Evolutionary conservation across 2,888 invertebrate genomes (phyloP), one percentile per base, ranked within the genome.

Genomic region (Thalpophila matura): DNA sequence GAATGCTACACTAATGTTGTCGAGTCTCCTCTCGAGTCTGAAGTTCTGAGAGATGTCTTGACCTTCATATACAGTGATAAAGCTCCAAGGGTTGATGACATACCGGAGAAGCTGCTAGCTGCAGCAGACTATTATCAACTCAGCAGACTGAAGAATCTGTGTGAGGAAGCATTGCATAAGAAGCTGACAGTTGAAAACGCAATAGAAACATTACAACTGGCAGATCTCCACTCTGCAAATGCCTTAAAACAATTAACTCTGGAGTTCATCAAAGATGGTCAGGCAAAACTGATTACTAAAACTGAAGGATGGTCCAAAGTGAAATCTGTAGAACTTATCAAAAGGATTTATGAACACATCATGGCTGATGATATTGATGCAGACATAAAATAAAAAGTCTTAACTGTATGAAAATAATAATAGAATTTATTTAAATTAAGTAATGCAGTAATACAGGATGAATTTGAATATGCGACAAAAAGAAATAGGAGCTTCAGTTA

Each of bases 81-180:
- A 81, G 91, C 93, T 27, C 93, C 92, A 14, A 88, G 87, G 69
- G 89, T 93, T 18, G 90, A 93, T 80, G 91, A 92, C 26, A 93
- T 93, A 64, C 93, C 95, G n/a, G 92, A 93, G 46, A 91, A 87
- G 62, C 73, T 95, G 24, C 75, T 95, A 22, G 93, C 92, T 46
- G 95, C 95, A 16, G 93, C 95, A 6, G 94, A 95, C 59, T 95
- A 87, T 71, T 95, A 95, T 66, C 93, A 94, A 71, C 85, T 95
- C 4, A 88, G 87, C 38, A 82, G 93, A 62, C 80, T 95, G 2
- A 94, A 94, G 61, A 89, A 88, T 55, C 81, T 94, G 0, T 94
- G 94, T 71, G 95, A 94, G 59, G 93, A 93, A 77, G 92, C 93
- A 6, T 78, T 95, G 40, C 91, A 94, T 38, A 92, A 93, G 67